A percentile compares a stretch with the other conserved stretches of the same genome.
Conservation (phyloP, 2,888 invertebrate species). For the Mechanitis messenoides region DNA sequence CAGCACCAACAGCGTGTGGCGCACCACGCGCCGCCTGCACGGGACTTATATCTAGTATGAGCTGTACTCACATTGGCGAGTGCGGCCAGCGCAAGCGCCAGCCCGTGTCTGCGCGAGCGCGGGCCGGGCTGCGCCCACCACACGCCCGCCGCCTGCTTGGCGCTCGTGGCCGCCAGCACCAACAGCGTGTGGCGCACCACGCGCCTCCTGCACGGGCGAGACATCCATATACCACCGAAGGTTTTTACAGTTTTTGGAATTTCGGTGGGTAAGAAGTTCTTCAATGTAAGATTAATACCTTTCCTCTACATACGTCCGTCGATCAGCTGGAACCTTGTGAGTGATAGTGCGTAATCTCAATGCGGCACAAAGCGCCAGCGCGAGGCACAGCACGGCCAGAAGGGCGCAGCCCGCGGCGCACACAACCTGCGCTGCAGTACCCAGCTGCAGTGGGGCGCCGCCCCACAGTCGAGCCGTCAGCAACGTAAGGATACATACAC, state of each 20-base stretch:
- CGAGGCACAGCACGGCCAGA: constrained; percentile 80
- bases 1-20: no score
- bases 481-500: constrained; percentile 81
- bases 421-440: constrained; percentile 77
- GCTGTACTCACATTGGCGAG: no score
- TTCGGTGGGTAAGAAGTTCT: no score
- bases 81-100: constrained; percentile 42
- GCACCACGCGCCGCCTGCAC: no score
- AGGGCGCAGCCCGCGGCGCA: constrained; percentile 82
- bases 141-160: constrained; percentile 60
- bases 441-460: constrained; percentile 75
- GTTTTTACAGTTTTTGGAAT: no score
- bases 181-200: constrained; percentile 57
- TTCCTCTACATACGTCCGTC: constrained; percentile 72
- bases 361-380: constrained; percentile 81
- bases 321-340: constrained; percentile 77
- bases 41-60: no score
- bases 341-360: constrained; percentile 77
- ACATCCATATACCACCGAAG: not conserved
- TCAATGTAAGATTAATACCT: constrained; percentile 52
- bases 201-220: constrained; percentile 39
- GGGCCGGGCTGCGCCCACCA: constrained; percentile 63
- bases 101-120: constrained; percentile 45
- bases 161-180: constrained; percentile 51
- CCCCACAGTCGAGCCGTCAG: constrained; percentile 82